phyloP scores from a whole-genome alignment of 1,140 invertebrate species.

The Araneus ventricosus region DNA sequence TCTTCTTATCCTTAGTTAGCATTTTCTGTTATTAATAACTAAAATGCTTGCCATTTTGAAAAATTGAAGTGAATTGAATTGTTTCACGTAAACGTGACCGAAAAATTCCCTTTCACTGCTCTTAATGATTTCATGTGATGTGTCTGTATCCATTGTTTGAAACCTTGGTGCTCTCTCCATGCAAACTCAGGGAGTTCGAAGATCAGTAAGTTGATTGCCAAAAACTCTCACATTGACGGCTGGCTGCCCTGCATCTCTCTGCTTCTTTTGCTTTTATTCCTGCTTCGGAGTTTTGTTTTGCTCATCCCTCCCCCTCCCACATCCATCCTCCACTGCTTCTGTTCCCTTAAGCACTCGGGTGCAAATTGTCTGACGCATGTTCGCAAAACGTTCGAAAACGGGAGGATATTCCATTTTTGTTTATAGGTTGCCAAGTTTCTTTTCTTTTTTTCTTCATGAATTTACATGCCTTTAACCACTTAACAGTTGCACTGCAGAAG shows the following conservation, averaged over 20 bases:
- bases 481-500: too few species aligned
- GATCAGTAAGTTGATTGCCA: slow-evolving; percentile 77
- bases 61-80: too few species aligned
- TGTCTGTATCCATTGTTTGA: slow-evolving; percentile 27
- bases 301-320: not conserved
- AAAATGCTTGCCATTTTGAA: too few species aligned
- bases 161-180: slow-evolving; percentile 53
- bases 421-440: not conserved
- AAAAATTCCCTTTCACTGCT: slow-evolving; percentile 17
- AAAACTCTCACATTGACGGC: slow-evolving; percentile 11
- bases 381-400: not conserved
- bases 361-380: not conserved
- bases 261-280: slow-evolving; percentile 51
- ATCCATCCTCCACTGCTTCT: not conserved
- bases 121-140: not conserved
- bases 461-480: not conserved
- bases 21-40: not conserved
- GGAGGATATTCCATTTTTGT: not conserved
- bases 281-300: not conserved
- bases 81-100: too few species aligned
- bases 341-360: not conserved
- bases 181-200: slow-evolving; percentile 78
- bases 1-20: not conserved
- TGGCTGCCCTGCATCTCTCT: slow-evolving; percentile 30
- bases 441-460: too few species aligned